Base-by-base conservation (phyloP, 92 coral and sea anemone genomes). In the Micromussa lordhowensis region DNA sequence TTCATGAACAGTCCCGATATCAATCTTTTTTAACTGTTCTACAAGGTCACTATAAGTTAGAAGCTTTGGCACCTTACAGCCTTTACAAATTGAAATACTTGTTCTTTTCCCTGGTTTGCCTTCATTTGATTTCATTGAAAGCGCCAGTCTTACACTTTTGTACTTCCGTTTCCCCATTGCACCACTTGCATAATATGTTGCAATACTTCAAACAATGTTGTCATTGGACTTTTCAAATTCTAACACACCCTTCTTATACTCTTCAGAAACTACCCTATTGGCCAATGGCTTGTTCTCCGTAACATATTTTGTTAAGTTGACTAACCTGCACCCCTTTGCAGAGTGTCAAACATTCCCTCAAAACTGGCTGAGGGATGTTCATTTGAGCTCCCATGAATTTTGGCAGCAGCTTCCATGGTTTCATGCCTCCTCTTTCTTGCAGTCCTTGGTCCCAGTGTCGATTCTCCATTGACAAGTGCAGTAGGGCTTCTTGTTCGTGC, bases 81-180 rank as follows among this genome's bases (percentile, higher is more conserved):
- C 94, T 68, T 68, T 78, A 53, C 40, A 57, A 85, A 88, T 49
- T 75, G 88, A 75, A 51, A 91, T 89, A 57, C 89, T 79, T 19
- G 55, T 88, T 87, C 86, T 88, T 64, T 75, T 77, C 36, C 91
- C 91, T 11, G 34, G 76, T 34, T 59, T 83, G 29, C 44, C 36
- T 58, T 75, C 79, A 87, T 82, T 35, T 61, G 85, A 77, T 53
- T 92, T 88, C 91, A 89, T 91, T 66, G 96, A 94, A 16, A 88
- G 92, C 2, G 77, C 88, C 55, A 88, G 80, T 59, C 90, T 70
- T 13, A 83, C 86, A 85, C 88, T 82, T 89, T 85, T 75, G 80
- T 94, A 94, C 85, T 88, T 94, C 44, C 92, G 75, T 70, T 91
- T 94, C 35, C 96, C 93, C 81, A 94, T 70, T 29, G 91, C 93